Conservation (phyloP, 35 echinoderm and acorn worm species). For the Ptychodera flava region DNA sequence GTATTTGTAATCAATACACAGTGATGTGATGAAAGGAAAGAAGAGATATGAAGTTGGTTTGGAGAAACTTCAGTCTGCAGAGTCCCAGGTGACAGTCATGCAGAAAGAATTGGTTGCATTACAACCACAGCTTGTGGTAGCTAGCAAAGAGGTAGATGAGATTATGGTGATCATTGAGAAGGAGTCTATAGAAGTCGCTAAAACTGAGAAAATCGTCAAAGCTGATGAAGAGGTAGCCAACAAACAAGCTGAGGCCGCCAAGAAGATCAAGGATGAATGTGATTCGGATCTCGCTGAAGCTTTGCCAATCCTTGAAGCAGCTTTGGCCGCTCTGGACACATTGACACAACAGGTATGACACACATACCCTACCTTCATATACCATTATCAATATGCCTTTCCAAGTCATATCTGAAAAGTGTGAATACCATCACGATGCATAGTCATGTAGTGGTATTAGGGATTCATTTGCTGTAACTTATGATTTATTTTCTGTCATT, state of each 20-base stretch:
- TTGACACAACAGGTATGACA: conserved; percentile 66
- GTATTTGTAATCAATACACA: too few species aligned
- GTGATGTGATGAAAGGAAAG: conserved; percentile 56
- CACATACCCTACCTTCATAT: too few species aligned
- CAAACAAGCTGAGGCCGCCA: conserved; percentile 84
- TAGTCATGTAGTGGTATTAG: too few species aligned
- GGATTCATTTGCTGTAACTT: too few species aligned
- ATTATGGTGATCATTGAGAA: conserved; percentile 95
- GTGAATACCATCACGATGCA: too few species aligned
- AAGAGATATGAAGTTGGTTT: conserved; percentile 92
- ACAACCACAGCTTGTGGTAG: conserved; percentile 90
- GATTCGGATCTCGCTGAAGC: conserved; percentile 88
- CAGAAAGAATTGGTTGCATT: conserved; percentile 91
- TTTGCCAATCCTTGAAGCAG: conserved; percentile 82
- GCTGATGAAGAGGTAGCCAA: conserved; percentile 98
- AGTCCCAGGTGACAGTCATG: conserved; percentile 89
- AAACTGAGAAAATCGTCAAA: conserved; percentile 98
- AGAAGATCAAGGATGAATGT: conserved; percentile 97
- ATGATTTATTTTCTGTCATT: too few species aligned
- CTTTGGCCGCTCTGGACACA: conserved; percentile 84
- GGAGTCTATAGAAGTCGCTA: conserved; percentile 95
- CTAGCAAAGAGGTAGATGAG: conserved; percentile 93
- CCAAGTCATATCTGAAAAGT: too few species aligned
- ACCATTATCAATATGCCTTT: too few species aligned
- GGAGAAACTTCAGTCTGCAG: conserved; percentile 84